These are phyloP conservation scores for Drosophila subquinaria DNA, from an alignment of 2,888 invertebrate genomes.

Conservation along the genomic window DNA sequence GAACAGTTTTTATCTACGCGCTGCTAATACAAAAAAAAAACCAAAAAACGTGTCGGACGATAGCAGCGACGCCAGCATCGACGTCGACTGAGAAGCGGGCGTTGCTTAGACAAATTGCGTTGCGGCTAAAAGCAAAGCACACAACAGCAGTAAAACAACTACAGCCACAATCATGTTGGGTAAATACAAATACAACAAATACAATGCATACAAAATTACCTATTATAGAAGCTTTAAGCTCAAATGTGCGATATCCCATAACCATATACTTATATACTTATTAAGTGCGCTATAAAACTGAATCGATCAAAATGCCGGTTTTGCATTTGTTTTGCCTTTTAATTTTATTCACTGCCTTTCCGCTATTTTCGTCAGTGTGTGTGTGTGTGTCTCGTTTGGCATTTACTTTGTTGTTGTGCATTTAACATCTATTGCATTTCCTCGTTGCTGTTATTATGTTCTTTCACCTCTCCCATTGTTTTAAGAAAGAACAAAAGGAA, in stretches of 20 bases:
- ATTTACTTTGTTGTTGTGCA: constrained; percentile 39
- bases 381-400: constrained; percentile 19
- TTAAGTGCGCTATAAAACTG: constrained; percentile 32
- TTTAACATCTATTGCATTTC: constrained; percentile 53
- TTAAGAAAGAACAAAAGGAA: constrained; percentile 16
- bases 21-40: constrained; percentile 25
- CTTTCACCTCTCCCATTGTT: constrained; percentile 29
- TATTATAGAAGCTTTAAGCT: constrained; percentile 50
- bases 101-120: constrained; percentile 77
- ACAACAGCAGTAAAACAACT: constrained; percentile 24
- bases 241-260: constrained; percentile 20
- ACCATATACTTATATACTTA: constrained; percentile 18
- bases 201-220: constrained; percentile 28
- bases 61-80: constrained; percentile 39
- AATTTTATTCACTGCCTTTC: constrained; percentile 40
- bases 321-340: constrained; percentile 49
- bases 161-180: constrained; percentile 74
- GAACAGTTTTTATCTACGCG: constrained; percentile 60
- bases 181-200: constrained; percentile 65
- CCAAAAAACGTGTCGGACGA: constrained; percentile 63
- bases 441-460: constrained; percentile 42
- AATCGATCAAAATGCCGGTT: constrained; percentile 71
- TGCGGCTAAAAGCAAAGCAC: constrained; percentile 72
- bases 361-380: constrained; percentile 36
- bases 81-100: constrained; percentile 47